A percentile compares a stretch with the other conserved stretches of the same genome.
These are phyloP conservation scores for Neuroterus valhalla DNA, from an alignment of 1,140 invertebrate species.

Conservation along the genomic window DNA sequence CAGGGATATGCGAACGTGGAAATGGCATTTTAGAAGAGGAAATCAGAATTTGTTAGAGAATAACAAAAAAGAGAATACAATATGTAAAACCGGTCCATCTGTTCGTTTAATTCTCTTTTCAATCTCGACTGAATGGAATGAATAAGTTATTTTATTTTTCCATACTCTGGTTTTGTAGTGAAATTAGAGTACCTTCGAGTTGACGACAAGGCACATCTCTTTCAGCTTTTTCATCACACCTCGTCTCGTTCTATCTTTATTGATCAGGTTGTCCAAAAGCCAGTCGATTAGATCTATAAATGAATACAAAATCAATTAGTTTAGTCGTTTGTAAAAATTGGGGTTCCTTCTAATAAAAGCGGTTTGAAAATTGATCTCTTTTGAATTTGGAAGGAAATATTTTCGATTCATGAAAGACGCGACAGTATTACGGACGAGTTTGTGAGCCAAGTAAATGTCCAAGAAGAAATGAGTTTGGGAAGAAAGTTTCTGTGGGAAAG, in stretches of 20 bases:
- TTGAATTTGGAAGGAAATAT: too few species aligned
- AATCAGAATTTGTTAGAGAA: slow-evolving; percentile 15
- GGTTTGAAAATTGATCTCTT: too few species aligned
- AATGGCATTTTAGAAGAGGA: not conserved
- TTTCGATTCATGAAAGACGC: not conserved
- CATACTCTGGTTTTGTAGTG: not conserved
- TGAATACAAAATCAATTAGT: not conserved
- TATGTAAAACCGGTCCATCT: slow-evolving; percentile 1
- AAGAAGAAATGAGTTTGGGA: slow-evolving; percentile 22
- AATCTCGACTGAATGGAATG: not conserved
- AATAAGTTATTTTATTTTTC: not conserved
- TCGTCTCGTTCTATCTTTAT: slow-evolving; percentile 84
- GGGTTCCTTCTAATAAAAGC: not conserved
- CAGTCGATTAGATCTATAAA: slow-evolving; percentile 86
- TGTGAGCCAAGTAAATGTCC: not conserved
- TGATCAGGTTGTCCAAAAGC: slow-evolving; percentile 87
- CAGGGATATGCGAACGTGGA: slow-evolving; percentile 2
- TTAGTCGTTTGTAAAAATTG: not conserved
- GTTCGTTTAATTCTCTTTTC: not conserved
- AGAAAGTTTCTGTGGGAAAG: slow-evolving; percentile 10
- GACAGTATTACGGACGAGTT: not conserved
- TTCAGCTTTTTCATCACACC: slow-evolving; percentile 89
- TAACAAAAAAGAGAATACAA: not conserved
- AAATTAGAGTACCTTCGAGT: slow-evolving; percentile 75
- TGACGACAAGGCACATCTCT: slow-evolving; percentile 83